Base-by-base conservation (phyloP, 2,113 vertebrate species). In the Ceyx cyanopectus region DNA sequence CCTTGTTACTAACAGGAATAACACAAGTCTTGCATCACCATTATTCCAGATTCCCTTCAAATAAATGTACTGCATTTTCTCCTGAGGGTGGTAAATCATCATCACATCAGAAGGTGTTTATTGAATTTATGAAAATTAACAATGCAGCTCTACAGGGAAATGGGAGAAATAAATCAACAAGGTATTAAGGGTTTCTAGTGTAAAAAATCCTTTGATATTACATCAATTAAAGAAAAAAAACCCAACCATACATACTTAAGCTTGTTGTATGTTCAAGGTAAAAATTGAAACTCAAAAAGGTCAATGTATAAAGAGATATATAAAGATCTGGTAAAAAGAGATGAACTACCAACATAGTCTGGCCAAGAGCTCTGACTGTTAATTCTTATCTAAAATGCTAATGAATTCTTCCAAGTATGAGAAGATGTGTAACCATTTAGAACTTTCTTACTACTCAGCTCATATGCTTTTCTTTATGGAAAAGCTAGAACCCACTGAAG, bases 1-100 rank as follows among this genome's bases (percentile, higher is more conserved):
- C 56, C 81, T 24, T 95, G 92, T 67, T 90, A 74, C 68, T 93
- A 95, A 93, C 69, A 68, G 61, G 48, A 87, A 80, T 90, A 87
- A 94, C 92, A 85, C 62, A 92, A 81, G 15, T 66, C 58, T 70
- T 81, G 63, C 66, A 84, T 85, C 74, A 89, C 48, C 80, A 54
- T 41, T 91, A 53, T 91, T 87, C 73, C 43, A 83, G 23, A 68
- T 41, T 60, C 13, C 65, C 48, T 89, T 96, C 56, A 89, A 34
- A 79, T 18, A 79, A 83, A 78, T 32, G 22, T 14, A 70, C 0
- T 74, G 30, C 67, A 58, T 78, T 94, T 76, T 87, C 67, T 70
- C 68, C 29, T n/a, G 15, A 75, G n/a, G 26, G 51, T 34, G 45
- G 43, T 57, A 94, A 74, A 81, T 41, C 43, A 87, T 24, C 10